Percentiles rank a stretch among this genome's conserved stretches.
These are phyloP conservation scores for Avahi laniger DNA, from an alignment of 2,797 vertebrate genomes.

Conservation along the genomic window DNA sequence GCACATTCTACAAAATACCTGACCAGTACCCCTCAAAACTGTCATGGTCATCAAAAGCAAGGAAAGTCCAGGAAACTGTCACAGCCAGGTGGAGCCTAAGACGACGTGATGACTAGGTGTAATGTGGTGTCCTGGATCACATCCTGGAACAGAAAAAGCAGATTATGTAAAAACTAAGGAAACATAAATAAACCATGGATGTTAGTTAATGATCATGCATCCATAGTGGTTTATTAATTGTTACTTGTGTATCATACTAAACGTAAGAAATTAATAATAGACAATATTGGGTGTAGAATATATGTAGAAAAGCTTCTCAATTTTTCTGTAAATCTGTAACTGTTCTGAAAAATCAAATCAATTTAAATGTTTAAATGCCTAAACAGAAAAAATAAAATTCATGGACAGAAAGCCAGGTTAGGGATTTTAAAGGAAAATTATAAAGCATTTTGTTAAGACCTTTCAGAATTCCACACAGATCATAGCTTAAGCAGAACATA, in stretches of 20 bases:
- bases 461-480: slow-evolving; percentile 18
- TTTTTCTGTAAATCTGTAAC: slow-evolving; percentile 20
- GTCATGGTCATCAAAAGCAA: background rate
- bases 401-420: background rate
- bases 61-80: background rate
- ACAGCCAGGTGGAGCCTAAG: background rate
- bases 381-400: background rate
- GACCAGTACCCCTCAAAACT: background rate
- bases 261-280: background rate
- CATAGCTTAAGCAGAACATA: background rate
- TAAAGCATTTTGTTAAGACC: slow-evolving; percentile 42
- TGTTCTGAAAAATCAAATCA: slow-evolving; percentile 22
- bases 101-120: background rate
- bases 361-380: slow-evolving; percentile 6
- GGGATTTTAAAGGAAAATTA: slow-evolving; percentile 45
- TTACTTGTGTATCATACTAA: background rate
- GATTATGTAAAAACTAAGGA: background rate
- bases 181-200: background rate
- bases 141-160: background rate
- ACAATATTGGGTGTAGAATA: background rate
- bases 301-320: background rate
- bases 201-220: background rate
- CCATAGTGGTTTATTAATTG: background rate
- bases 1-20: background rate
- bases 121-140: background rate